Conservation (phyloP, 2,888 invertebrate genomes). For the Eumacrocentrus americanus region DNA sequence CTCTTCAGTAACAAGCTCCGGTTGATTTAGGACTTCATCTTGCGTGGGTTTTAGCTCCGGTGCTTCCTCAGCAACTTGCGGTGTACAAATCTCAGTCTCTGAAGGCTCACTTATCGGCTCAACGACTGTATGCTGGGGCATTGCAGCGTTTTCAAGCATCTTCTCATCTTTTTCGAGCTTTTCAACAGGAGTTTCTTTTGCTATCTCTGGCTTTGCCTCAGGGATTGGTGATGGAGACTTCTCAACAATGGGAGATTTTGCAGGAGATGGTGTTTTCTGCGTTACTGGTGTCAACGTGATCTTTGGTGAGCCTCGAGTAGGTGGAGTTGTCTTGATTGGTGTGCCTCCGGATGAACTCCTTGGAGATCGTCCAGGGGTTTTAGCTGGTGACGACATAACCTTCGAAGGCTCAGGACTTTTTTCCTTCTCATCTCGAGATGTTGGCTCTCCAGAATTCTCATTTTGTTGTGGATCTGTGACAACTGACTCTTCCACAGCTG, state of each 20-base stretch:
- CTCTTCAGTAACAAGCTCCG: constrained; percentile 3
- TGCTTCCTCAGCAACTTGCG: constrained; percentile 35
- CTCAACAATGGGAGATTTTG: constrained; percentile 35
- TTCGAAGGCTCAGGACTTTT: constrained; percentile 45
- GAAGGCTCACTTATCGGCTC: constrained; percentile 11
- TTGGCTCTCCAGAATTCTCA: constrained; percentile 34
- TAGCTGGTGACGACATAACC: constrained; percentile 41
- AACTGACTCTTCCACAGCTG: constrained; percentile 31
- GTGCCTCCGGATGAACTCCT: constrained; percentile 44
- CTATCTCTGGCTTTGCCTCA: constrained; percentile 13
- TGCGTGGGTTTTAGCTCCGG: constrained; percentile 1
- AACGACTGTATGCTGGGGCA: background rate
- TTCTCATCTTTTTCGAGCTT: constrained; percentile 8
- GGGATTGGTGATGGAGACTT: constrained; percentile 14
- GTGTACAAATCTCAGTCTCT: constrained; percentile 14
- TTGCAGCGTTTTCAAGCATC: background rate
- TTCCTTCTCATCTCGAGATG: constrained; percentile 38
- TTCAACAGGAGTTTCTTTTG: background rate
- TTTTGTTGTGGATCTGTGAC: constrained; percentile 38
- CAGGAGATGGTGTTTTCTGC: constrained; percentile 33
- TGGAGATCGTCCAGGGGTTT: constrained; percentile 50
- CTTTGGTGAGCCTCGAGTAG: constrained; percentile 36
- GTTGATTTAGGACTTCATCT: constrained; percentile 6
- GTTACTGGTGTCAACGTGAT: constrained; percentile 25
- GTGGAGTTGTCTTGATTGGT: constrained; percentile 36